These are phyloP conservation scores for Pachyuromys duprasi DNA, from an alignment of 2,797 vertebrate species.

Conservation along the genomic window DNA sequence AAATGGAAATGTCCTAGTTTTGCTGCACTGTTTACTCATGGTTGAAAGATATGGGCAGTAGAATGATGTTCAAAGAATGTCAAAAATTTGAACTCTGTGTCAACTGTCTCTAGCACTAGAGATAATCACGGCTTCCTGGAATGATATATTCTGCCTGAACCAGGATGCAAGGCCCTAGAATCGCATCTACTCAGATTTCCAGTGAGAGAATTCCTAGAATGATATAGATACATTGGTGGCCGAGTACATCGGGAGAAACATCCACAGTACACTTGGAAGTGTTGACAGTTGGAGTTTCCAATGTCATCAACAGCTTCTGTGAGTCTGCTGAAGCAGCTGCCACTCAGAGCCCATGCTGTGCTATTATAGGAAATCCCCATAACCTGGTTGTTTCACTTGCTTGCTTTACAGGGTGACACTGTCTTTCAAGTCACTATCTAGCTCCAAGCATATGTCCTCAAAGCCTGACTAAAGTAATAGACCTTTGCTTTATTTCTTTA, in stretches of 20 bases:
- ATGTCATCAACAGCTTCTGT: constrained; percentile 12
- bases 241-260: not conserved
- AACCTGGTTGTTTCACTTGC: constrained; percentile 39
- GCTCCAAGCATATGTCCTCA: constrained; percentile 5
- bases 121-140: not conserved
- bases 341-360: not conserved
- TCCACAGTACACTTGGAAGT: not conserved
- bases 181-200: not conserved
- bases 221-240: not conserved
- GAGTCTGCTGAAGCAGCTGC: constrained; percentile 54
- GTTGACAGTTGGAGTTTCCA: constrained; percentile 52
- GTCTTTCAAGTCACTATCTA: constrained; percentile 57
- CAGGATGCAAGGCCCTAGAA: not conserved
- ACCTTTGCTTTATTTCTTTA: not conserved
- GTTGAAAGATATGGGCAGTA: not conserved
- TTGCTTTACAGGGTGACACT: constrained; percentile 68
- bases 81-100: not conserved
- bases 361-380: constrained; percentile 63
- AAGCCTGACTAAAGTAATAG: not conserved
- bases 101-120: not conserved
- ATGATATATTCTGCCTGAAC: not conserved
- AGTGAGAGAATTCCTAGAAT: not conserved
- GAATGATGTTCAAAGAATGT: constrained; percentile 50
- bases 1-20: not conserved
- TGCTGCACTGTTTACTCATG: not conserved